A percentile compares a stretch with the other conserved stretches of the same genome.
Evolutionary conservation across 2,113 vertebrate species (phyloP).

Genomic region (Prionailurus bengalensis): DNA sequence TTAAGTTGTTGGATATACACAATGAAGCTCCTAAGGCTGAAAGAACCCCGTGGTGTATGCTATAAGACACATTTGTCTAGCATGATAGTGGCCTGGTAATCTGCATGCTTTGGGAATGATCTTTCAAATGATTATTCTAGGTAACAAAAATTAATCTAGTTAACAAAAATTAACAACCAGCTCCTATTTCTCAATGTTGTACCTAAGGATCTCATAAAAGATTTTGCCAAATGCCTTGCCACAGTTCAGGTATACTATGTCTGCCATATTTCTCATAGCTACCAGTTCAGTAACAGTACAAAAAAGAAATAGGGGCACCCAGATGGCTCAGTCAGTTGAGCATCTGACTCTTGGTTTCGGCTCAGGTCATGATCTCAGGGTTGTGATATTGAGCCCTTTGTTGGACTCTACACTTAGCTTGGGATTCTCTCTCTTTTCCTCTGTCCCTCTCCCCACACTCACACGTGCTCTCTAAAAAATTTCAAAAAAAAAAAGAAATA

Average conservation of each 20-base stretch:
- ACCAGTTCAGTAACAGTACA: conserved; percentile 29
- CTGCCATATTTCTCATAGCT: conserved; percentile 21
- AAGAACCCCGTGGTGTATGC: not conserved
- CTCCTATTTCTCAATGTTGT: conserved; percentile 42
- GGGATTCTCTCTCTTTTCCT: too few relatives aligned
- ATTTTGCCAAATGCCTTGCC: conserved; percentile 45
- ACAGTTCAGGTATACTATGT: not conserved
- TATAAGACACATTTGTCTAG: conserved; percentile 38
- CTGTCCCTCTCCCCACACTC: too few relatives aligned
- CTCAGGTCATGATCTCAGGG: too few relatives aligned
- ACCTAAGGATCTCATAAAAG: conserved; percentile 44
- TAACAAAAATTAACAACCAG: conserved; percentile 58
- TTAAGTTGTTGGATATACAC: conserved; percentile 49
- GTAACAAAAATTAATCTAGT: conserved; percentile 60
- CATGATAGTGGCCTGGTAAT: conserved; percentile 43
- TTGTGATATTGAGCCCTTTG: too few relatives aligned
- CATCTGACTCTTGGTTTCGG: too few relatives aligned
- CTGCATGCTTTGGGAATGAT: conserved; percentile 58
- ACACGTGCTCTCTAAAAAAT: too few relatives aligned
- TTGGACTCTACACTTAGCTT: too few relatives aligned
- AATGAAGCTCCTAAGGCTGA: conserved; percentile 9
- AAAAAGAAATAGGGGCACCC: conserved; percentile 31
- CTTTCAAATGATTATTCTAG: conserved; percentile 48
- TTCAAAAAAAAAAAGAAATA: conserved; percentile 12
- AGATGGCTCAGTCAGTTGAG: too few relatives aligned